phyloP scores from a whole-genome alignment of 2,797 vertebrate genomes.

The Lagocephalus sceleratus region DNA sequence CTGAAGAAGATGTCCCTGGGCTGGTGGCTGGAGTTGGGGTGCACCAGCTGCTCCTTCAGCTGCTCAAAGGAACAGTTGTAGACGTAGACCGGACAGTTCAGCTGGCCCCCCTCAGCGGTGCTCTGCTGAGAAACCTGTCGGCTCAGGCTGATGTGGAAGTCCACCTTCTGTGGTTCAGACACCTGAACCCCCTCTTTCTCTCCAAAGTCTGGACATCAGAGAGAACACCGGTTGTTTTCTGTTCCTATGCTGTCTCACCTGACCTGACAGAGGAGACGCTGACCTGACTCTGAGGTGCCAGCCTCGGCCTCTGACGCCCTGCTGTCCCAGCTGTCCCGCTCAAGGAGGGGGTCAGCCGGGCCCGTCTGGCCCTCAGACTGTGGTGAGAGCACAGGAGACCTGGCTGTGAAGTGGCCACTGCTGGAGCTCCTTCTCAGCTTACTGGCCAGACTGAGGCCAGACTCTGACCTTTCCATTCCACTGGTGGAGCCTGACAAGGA shows the following conservation, averaged over 20 bases:
- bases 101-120: constrained; percentile 67
- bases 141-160: constrained; percentile 77
- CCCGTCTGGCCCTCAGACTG: constrained; percentile 25
- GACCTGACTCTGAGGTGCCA: constrained; percentile 74
- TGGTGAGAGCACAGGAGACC: constrained; percentile 60
- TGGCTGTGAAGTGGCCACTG: constrained; percentile 32
- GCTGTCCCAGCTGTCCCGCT: constrained; percentile 43
- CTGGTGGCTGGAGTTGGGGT: constrained; percentile 73
- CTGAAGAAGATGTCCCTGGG: constrained; percentile 88
- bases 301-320: constrained; percentile 28
- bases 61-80: constrained; percentile 92
- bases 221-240: too few relatives aligned
- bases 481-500: constrained; percentile 56
- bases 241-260: too few relatives aligned
- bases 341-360: constrained; percentile 24
- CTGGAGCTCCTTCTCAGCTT: constrained; percentile 43
- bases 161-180: constrained; percentile 69
- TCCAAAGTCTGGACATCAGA: constrained; percentile 51
- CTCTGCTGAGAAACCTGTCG: constrained; percentile 82
- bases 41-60: constrained; percentile 88
- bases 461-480: constrained; percentile 53
- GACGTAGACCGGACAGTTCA: constrained; percentile 89
- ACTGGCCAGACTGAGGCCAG: constrained; percentile 27
- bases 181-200: constrained; percentile 79
- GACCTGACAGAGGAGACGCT: neutral